Evolutionary conservation across 2,888 invertebrate genomes (phyloP).

Genomic region (Cactoblastis cactorum): DNA sequence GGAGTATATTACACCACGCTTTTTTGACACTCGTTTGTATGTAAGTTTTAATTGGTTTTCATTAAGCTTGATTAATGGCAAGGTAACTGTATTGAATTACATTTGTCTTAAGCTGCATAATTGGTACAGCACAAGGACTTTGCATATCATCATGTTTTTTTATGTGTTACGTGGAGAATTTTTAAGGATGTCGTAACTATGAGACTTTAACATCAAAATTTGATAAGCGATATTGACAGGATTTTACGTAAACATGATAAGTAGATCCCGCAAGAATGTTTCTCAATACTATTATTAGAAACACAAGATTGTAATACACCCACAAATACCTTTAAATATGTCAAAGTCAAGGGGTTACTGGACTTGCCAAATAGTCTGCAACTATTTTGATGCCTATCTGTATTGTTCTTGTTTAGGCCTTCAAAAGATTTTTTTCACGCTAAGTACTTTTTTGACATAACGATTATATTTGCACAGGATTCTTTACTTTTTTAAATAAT

Average conservation of each 20-base stretch:
- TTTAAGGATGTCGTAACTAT: too few relatives aligned
- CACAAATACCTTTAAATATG: slow-evolving; percentile 2
- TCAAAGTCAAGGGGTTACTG: slow-evolving; percentile 3
- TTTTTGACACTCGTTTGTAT: slow-evolving; percentile 26
- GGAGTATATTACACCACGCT: slow-evolving; percentile 25
- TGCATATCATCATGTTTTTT: slow-evolving; percentile 25
- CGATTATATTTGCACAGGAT: slow-evolving; percentile 35
- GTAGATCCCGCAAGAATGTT: too few relatives aligned
- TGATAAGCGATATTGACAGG: too few relatives aligned
- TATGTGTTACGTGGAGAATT: slow-evolving; percentile 8
- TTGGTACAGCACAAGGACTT: slow-evolving; percentile 29
- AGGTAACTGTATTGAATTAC: slow-evolving; percentile 25
- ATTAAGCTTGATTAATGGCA: slow-evolving; percentile 44
- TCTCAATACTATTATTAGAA: slow-evolving; percentile 9
- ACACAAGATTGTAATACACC: not conserved
- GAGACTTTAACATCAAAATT: too few relatives aligned
- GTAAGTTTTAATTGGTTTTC: slow-evolving; percentile 46
- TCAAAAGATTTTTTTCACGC: slow-evolving; percentile 30
- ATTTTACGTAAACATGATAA: too few relatives aligned
- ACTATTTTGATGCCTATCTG: slow-evolving; percentile 16
- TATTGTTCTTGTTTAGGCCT: slow-evolving; percentile 26
- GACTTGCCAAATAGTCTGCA: slow-evolving; percentile 11
- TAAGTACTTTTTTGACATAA: slow-evolving; percentile 33
- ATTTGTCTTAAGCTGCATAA: slow-evolving; percentile 23
- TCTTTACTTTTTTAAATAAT: too few relatives aligned